These are phyloP conservation scores for Eueremaeus valkanovi DNA, from an alignment of 2,888 invertebrate genomes.

Conservation along the genomic window DNA sequence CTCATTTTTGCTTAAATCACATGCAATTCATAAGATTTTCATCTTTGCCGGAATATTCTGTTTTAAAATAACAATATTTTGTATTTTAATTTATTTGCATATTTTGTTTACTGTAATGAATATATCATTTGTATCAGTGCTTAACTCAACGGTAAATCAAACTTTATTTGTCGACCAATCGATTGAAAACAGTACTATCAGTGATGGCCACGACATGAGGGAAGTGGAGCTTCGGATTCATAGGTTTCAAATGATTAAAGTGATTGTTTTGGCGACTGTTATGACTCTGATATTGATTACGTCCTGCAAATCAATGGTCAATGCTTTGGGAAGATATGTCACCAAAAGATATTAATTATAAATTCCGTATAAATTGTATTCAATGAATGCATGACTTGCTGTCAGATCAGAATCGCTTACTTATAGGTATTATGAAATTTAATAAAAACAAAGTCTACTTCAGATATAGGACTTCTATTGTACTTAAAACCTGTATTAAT, in stretches of 20 bases:
- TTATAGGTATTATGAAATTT: neutral
- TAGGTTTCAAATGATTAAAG: conserved; percentile 21
- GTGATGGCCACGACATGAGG: neutral
- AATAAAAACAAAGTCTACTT: no score
- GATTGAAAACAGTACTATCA: neutral
- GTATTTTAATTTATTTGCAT: no score
- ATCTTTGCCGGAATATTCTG: no score
- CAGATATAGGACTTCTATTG: no score
- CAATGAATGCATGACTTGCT: neutral
- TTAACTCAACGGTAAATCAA: neutral
- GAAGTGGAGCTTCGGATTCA: conserved; percentile 1
- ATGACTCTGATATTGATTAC: conserved; percentile 33
- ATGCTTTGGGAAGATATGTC: conserved; percentile 25
- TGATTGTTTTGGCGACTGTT: conserved; percentile 25
- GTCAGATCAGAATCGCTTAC: no score
- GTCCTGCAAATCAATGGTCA: conserved; percentile 29
- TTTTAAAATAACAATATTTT: no score
- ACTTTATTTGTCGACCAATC: no score
- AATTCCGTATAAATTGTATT: neutral
- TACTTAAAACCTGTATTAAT: no score
- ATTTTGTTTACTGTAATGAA: no score
- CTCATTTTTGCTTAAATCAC: no score
- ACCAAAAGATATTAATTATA: conserved; percentile 8
- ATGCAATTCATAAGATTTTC: no score
- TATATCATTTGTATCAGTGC: neutral